Conservation (phyloP, 1,140 invertebrate genomes). For the Hypsibius dujardini region DNA sequence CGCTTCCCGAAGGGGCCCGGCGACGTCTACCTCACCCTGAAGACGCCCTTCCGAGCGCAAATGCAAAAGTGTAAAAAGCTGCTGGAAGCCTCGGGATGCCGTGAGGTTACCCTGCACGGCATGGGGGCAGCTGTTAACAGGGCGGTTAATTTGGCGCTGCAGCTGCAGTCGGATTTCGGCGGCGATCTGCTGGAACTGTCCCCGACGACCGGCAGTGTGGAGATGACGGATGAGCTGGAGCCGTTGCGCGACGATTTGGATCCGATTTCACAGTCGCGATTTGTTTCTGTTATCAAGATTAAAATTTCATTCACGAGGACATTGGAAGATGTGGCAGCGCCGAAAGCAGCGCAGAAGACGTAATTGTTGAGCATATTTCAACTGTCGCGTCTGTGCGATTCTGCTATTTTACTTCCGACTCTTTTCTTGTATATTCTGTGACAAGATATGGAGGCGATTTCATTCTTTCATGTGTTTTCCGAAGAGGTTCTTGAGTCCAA, state of each 20-base stretch:
- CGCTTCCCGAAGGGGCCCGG: background rate
- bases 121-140: background rate
- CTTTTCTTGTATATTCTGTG: too few relatives aligned
- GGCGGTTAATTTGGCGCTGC: background rate
- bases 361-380: too few relatives aligned
- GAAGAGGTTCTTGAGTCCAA: too few relatives aligned
- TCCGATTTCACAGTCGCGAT: background rate
- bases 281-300: background rate
- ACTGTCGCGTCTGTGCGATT: too few relatives aligned
- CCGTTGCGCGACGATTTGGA: conserved; percentile 4
- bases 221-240: conserved; percentile 5
- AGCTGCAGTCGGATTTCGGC: background rate
- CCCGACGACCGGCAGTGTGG: background rate
- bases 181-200: background rate
- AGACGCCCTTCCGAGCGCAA: conserved; percentile 3
- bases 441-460: too few relatives aligned
- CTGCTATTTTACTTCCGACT: too few relatives aligned
- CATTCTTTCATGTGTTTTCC: too few relatives aligned
- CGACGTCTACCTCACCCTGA: background rate
- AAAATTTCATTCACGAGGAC: background rate
- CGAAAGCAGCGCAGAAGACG: too few relatives aligned
- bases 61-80: background rate
- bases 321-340: background rate
- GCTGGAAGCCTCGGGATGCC: background rate
- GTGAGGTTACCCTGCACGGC: background rate